These are phyloP conservation scores for Tetrax tetrax DNA, from an alignment of 2,113 vertebrate species.

Conservation along the genomic window DNA sequence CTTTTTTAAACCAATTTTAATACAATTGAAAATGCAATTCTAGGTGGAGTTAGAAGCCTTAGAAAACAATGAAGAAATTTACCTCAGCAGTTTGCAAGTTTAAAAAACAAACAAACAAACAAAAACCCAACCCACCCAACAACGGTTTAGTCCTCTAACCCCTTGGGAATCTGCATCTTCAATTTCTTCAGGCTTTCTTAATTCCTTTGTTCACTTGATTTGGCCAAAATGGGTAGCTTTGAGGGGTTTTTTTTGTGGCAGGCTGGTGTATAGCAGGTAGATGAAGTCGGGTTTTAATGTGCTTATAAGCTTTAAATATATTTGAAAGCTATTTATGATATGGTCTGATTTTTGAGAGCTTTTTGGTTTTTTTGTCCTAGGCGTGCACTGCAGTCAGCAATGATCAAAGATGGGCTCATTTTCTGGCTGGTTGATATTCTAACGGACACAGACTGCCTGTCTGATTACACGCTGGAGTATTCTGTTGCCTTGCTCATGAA, in stretches of 20 bases:
- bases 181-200: background rate
- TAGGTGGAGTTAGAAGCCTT: background rate
- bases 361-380: slow-evolving; percentile 63
- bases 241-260: background rate
- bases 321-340: background rate
- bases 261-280: background rate
- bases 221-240: background rate
- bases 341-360: background rate
- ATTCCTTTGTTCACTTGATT: background rate
- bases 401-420: slow-evolving; percentile 90
- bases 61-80: background rate
- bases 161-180: background rate
- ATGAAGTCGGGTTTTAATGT: background rate
- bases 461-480: slow-evolving; percentile 90
- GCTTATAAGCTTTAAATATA: background rate
- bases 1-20: background rate
- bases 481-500: slow-evolving; percentile 93
- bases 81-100: background rate
- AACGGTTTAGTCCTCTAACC: background rate
- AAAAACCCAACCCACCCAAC: background rate
- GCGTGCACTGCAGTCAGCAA: slow-evolving; percentile 86
- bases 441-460: slow-evolving; percentile 88
- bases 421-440: slow-evolving; percentile 89
- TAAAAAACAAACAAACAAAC: background rate
- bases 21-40: background rate